Percentiles rank a stretch among this genome's conserved stretches.
phyloP scores from a whole-genome alignment of 2,888 invertebrate species.

The Metalampra italica region DNA sequence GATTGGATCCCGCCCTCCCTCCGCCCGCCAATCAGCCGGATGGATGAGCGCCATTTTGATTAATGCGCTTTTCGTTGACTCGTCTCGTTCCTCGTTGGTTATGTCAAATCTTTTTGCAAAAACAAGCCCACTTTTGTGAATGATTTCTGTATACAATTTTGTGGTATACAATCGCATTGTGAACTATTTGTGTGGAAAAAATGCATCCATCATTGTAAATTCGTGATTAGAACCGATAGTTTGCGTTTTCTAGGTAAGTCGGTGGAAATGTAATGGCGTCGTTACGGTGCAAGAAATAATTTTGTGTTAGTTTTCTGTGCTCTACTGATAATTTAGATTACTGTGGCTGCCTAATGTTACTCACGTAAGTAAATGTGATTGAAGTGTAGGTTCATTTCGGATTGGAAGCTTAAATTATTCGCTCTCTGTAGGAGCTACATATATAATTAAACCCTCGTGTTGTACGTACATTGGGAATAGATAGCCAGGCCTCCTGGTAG shows the following conservation, averaged over 20 bases:
- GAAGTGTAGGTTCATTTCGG: too few species aligned
- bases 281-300: not conserved
- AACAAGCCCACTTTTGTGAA: slow-evolving; percentile 11
- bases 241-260: slow-evolving; percentile 44
- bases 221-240: slow-evolving; percentile 24
- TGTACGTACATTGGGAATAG: too few species aligned
- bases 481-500: too few species aligned
- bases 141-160: slow-evolving; percentile 20
- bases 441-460: too few species aligned
- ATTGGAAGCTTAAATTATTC: too few species aligned
- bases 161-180: slow-evolving; percentile 29
- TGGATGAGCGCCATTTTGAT: slow-evolving; percentile 1
- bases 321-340: not conserved
- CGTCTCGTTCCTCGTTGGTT: not conserved
- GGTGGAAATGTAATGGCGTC: slow-evolving; percentile 15
- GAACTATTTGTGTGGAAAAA: slow-evolving; percentile 30
- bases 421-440: too few species aligned
- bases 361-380: not conserved
- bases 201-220: slow-evolving; percentile 30
- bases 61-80: not conserved
- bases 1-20: too few species aligned
- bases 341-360: too few species aligned
- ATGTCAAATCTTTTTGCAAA: slow-evolving; percentile 15
- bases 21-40: too few species aligned
- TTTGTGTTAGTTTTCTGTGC: not conserved